These are phyloP conservation scores for Psittacara wagleri DNA, from an alignment of 2,113 vertebrate species.

Conservation along the genomic window DNA sequence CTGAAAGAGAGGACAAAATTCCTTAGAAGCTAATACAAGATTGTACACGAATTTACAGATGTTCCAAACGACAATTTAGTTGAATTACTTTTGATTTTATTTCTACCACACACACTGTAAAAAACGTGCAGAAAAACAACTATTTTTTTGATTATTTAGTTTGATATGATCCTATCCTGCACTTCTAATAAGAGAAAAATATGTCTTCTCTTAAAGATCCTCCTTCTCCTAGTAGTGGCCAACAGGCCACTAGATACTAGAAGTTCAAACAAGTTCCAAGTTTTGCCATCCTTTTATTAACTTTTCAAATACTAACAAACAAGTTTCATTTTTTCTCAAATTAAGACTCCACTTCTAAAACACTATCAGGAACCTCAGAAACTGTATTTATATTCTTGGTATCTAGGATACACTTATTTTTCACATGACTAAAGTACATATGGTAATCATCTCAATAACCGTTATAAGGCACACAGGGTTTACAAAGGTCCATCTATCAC, in stretches of 20 bases:
- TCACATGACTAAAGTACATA: neutral
- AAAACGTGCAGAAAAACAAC: neutral
- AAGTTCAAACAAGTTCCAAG: neutral
- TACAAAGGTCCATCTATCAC: constrained; percentile 32
- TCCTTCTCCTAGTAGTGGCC: neutral
- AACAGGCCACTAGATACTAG: neutral
- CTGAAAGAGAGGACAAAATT: neutral
- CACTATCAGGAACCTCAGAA: neutral
- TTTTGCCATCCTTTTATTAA: neutral
- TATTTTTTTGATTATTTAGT: neutral
- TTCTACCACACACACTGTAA: neutral
- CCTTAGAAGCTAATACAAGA: neutral
- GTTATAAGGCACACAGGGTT: constrained; percentile 9
- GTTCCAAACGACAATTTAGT: neutral
- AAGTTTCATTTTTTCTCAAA: neutral
- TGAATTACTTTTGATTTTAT: neutral
- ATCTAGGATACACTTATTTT: neutral
- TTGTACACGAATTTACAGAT: fast-evolving
- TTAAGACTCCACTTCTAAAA: neutral
- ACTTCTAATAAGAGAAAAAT: neutral
- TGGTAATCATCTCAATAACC: constrained; percentile 37
- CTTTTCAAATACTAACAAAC: neutral
- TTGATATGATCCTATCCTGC: neutral
- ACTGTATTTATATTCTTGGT: neutral
- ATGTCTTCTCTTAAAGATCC: neutral